A percentile compares a stretch with the other conserved stretches of the same genome.
These are phyloP conservation scores for Theristicus caerulescens DNA, from an alignment of 2,113 vertebrate species.

Conservation along the genomic window DNA sequence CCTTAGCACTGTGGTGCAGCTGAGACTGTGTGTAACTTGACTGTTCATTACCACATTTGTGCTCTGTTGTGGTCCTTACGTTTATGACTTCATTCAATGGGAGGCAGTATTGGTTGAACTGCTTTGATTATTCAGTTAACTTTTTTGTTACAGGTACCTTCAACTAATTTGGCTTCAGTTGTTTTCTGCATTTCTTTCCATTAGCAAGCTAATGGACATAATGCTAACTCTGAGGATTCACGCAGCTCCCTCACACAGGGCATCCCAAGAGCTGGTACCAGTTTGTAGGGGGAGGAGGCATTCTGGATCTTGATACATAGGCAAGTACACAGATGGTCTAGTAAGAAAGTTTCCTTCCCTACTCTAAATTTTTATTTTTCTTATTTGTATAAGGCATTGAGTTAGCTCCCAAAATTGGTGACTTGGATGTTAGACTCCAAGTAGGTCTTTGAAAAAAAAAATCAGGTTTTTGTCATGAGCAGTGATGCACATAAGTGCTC, in stretches of 20 bases:
- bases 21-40: background rate
- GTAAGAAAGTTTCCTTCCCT: background rate
- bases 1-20: background rate
- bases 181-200: background rate
- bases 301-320: background rate
- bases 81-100: background rate
- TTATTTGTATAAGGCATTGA: background rate
- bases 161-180: background rate
- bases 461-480: background rate
- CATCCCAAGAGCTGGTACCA: background rate
- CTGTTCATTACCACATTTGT: accelerated
- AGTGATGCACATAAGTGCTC: background rate
- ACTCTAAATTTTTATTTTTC: background rate
- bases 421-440: background rate
- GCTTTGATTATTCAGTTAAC: background rate
- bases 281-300: background rate
- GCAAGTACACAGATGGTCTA: background rate
- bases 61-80: background rate
- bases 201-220: too few relatives aligned
- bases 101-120: background rate
- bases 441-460: background rate
- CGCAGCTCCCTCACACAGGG: accelerated
- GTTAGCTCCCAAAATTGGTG: background rate
- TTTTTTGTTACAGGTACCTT: background rate
- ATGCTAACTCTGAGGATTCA: background rate